Evolutionary conservation across 1,140 invertebrate genomes (phyloP), one percentile per base, ranked within the genome.

Genomic region (Schlechtendalia chinensis): DNA sequence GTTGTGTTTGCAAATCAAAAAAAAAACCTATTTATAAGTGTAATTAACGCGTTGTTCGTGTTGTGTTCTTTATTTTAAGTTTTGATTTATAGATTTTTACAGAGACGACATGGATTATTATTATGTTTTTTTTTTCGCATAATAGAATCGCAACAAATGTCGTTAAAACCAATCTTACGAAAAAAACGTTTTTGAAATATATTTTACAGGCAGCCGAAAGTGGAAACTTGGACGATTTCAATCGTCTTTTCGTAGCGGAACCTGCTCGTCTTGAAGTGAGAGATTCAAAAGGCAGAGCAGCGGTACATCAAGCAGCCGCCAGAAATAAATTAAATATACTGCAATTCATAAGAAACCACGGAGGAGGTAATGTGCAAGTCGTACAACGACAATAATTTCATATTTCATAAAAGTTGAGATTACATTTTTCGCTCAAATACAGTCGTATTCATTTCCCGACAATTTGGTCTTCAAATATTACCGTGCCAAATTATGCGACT

Each of bases 211-310:
- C 92, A 11, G 93, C 93, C 4, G 92, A 93, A 84, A 91, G 90
- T 83, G 93, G 93, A 10, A 93, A 94, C 85, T 86, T 94, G 24
- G 91, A 93, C 74, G 92, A 93, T 84, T 93, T 96, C 83, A 90
- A 90, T 84, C 86, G 90, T 1, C 86, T 94, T 4, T 93, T 91
- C 84, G 86, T 89, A 47, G 89, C 88, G 32, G 91, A 95, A 72
- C 90, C 90, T 0, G 86, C 88, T 3, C 88, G 92, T n/a, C 85
- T 95, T 1, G 84, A 88, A 0, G 87, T 94, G 1, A 86, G 88
- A 81, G 93, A 96, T 86, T 88, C 87, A 5, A 88, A 91, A 74
- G 93, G 93, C 1, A 88, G 92, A 82, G 90, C 90, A 0, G 90
- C 91, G 1, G 89, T 91, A 6, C 94, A 95, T 86, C 91, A 93